Evolutionary conservation across 2,797 vertebrate species (phyloP), one percentile per base, ranked within the genome.

Genomic region (Adrianichthys oophorus): DNA sequence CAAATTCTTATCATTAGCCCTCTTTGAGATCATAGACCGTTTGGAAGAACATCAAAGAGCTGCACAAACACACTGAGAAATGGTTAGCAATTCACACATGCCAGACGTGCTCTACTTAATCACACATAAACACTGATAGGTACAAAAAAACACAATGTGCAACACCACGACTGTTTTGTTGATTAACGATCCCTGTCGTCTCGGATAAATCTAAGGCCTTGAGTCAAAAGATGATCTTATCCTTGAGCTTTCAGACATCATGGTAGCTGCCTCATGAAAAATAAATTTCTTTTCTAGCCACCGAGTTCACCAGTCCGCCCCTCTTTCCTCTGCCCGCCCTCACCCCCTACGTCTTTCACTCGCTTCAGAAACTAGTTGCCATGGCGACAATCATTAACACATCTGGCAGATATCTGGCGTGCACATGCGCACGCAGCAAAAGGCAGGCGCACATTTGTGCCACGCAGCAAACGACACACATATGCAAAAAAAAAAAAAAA

Each of bases 311-410:
- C 64, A 69, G 65, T 77, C 68, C 76, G 65, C 66, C 74, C 65
- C 76, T 76, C 70, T 73, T 52, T 46, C 58, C 23, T 56, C 56
- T 15, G n/a, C 44, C 63, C 46, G 56, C 68, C 69, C 74, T 78
- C 79, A 62, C 76, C 72, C 78, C 84, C 82, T 29, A 72, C 83
- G 85, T 79, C 62, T 48, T 72, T 84, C 47, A 45, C 71, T 85
- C 82, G 56, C 76, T 84, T 68, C 70, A 72, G 75, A 76, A 73
- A 85, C 81, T 48, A 70, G 92, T 93, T 92, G 85, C 91, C 87
- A 92, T 92, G 89, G 83, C 70, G 84, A 91, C 91, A 85, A 89
- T 89, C 89, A 89, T 89, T 90, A 90, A 91, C 89, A 92, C 91
- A 92, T 91, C 90, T 91, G 87, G 83, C 84, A 81, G 78, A 85